phyloP scores from a whole-genome alignment of 2,888 invertebrate genomes.

The Troilus luridus region DNA sequence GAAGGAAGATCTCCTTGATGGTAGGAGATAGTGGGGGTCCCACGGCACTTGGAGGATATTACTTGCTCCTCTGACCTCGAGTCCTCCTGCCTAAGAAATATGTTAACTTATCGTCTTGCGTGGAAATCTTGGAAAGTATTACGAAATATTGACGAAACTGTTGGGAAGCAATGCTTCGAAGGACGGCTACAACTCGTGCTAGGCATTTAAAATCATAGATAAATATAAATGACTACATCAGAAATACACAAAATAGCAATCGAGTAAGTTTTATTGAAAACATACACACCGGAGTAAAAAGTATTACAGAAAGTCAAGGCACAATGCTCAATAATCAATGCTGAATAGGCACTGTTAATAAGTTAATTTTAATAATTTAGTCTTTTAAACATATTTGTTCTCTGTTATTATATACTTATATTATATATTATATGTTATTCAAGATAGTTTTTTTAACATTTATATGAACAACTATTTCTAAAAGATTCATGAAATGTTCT shows the following conservation, averaged over 20 bases:
- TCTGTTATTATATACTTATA: too few species aligned
- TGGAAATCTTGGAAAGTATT: neutral
- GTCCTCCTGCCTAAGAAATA: neutral
- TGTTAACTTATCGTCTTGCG: neutral
- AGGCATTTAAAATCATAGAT: neutral
- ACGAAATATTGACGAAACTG: neutral
- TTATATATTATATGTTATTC: too few species aligned
- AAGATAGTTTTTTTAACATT: too few species aligned
- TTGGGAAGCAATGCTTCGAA: neutral
- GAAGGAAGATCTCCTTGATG: conserved; percentile 13
- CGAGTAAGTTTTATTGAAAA: too few species aligned
- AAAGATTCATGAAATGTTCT: neutral
- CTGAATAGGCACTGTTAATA: too few species aligned
- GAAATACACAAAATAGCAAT: too few species aligned
- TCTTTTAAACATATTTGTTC: too few species aligned
- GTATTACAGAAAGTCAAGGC: too few species aligned
- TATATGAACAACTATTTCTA: too few species aligned
- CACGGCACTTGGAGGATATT: neutral
- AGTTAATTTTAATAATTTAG: too few species aligned
- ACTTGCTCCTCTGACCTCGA: neutral
- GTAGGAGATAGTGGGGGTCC: neutral
- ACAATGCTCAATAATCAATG: too few species aligned
- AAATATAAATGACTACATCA: neutral
- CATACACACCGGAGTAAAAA: too few species aligned
- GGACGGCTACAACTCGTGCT: neutral